Base-by-base conservation (phyloP, 2,113 vertebrate genomes). In the Embiotoca jacksoni region DNA sequence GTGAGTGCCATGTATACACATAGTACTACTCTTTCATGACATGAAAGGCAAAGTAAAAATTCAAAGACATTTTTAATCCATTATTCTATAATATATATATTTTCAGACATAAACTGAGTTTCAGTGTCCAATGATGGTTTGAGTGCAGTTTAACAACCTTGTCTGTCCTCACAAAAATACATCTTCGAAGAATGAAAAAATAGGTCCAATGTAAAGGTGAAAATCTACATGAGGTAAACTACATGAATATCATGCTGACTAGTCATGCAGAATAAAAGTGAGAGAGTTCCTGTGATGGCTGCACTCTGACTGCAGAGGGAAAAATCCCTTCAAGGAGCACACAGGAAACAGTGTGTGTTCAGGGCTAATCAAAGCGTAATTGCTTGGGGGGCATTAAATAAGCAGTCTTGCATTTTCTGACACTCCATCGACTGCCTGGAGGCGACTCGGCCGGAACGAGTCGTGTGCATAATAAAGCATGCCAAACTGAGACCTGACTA, bases 341-440 rank as follows among this genome's bases (percentile, higher is more conserved):
- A 32, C 65, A 72, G 85, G 62, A 79, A 80, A 30, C 14, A 14
- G 33, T 11, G 54, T 62, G 59, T 11, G 68, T 32, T 5, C 37
- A 58, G 11, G 37, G 46, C 37, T 52, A 74, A 84, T 81, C 52
- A 59, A 70, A 49, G 53, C 54, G 58, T 62, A 71, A 81, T 61
- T 77, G 58, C 63, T 71, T 72, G 64, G 15, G 33, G 23, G 62
- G 44, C 72, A 78, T 49, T 66, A 78, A 79, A 84, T 62, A 55
- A 77, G 69, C 58, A 72, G 33, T 39, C 66, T 64, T 81, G 59
- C 58, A n/a, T 66, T 81, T 84, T 61, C 75, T 84, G 81, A 79
- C 75, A 76, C 60, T 59, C 41, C 72, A 36, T 61, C 69, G 65
- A 78, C 58, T 44, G 63, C 72, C 33, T 3, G 41, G 73, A 84